phyloP scores from a whole-genome alignment of 2,113 vertebrate species.

The Antidorcas marsupialis region DNA sequence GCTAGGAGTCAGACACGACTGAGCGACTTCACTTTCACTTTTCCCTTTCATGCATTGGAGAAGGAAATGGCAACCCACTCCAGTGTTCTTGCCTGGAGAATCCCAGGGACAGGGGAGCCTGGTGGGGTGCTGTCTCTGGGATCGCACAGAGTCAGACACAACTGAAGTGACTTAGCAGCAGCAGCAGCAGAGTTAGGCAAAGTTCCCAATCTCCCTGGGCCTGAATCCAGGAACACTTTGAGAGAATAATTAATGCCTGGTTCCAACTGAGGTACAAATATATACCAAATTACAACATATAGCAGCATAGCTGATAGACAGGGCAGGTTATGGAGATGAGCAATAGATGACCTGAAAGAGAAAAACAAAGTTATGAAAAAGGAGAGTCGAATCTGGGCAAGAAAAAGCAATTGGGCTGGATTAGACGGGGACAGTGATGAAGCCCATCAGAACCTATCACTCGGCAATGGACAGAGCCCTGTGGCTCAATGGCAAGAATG shows the following conservation, averaged over 20 bases:
- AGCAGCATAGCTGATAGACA: background rate
- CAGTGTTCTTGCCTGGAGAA: too few species aligned
- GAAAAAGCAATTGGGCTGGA: background rate
- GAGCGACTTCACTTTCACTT: too few species aligned
- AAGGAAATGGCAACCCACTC: too few species aligned
- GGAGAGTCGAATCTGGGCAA: background rate
- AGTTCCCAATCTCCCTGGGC: background rate
- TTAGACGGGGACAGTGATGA: background rate
- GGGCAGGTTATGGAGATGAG: background rate
- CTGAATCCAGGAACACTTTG: background rate
- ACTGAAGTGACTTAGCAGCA: too few species aligned
- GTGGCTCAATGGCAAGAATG: background rate
- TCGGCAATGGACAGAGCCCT: background rate
- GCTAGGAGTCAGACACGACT: too few species aligned
- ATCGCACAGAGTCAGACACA: fast-evolving
- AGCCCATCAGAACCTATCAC: background rate
- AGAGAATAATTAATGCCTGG: background rate
- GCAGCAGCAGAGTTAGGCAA: background rate
- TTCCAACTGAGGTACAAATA: background rate
- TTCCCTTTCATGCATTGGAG: too few species aligned
- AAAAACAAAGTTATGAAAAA: background rate
- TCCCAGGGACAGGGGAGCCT: too few species aligned
- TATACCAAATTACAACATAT: background rate
- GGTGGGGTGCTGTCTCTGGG: fast-evolving
- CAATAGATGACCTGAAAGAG: background rate